Conservation (phyloP, 2,797 vertebrate genomes). For the Capromys pilorides region DNA sequence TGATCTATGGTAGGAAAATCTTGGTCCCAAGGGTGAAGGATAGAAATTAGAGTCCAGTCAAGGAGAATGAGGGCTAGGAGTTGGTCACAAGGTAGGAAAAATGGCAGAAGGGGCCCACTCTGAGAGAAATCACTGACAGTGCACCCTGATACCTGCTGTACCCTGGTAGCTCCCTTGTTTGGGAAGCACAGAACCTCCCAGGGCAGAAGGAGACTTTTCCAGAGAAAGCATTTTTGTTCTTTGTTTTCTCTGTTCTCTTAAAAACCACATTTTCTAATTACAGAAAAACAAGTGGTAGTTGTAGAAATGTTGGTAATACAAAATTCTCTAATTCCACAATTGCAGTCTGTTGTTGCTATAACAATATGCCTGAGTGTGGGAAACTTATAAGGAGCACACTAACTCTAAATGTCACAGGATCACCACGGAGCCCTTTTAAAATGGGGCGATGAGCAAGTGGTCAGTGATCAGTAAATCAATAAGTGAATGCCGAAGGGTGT, state of each 20-base stretch:
- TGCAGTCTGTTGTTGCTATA: background rate
- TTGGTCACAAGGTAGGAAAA: background rate
- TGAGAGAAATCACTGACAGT: background rate
- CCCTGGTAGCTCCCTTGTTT: background rate
- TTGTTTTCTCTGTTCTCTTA: background rate
- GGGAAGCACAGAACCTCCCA: fast-evolving
- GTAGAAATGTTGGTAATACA: background rate
- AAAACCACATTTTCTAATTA: constrained; percentile 14
- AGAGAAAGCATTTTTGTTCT: background rate
- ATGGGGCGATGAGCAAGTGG: background rate
- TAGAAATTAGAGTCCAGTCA: background rate
- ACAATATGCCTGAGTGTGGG: background rate
- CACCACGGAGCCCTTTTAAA: background rate
- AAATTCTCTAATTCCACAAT: background rate
- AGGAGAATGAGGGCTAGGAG: background rate
- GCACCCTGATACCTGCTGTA: background rate
- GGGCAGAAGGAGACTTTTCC: background rate
- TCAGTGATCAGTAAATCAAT: background rate
- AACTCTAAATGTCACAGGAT: background rate
- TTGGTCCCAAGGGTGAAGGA: background rate
- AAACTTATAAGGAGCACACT: background rate
- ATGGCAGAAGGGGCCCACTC: background rate
- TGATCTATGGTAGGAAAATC: background rate
- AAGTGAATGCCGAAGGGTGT: background rate
- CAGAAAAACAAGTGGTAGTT: background rate